Base-by-base conservation (phyloP, 2,113 vertebrate genomes). In the Grammomys surdaster region DNA sequence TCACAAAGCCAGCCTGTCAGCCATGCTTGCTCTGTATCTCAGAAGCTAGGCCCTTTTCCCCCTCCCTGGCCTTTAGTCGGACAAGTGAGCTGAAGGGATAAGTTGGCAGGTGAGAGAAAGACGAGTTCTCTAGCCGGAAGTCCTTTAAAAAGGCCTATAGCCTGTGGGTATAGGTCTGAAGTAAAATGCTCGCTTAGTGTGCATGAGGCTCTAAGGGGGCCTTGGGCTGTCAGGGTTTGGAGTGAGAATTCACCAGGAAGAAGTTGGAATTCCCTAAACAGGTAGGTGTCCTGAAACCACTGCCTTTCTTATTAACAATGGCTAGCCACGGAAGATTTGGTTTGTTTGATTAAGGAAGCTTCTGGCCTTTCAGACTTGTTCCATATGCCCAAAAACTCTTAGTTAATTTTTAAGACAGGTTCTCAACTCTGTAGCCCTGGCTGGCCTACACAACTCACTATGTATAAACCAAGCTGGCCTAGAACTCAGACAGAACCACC, bases 281-380 rank as follows among this genome's bases (percentile, higher is more conserved):
- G 56, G n/a, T 60, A 65, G 33, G 22, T 84, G 33, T 76, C 24
- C 70, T 76, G 43, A 92, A 76, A 76, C 56, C 46, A 46, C 43
- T 76, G 10, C 43, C 56, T 65, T 58, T 70, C 65, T 48, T 36
- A 51, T 48, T 36, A 51, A 36, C 3, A 31, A 43, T 70, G 46
- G 31, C 8, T 75, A 63, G 63, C 43, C 56, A 54, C 51, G 26
- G n/a, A 65, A 24, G 73, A n/a, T 82, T 81, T 17, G 26, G 48
- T 91, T 91, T 91, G 46, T 80, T 22, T 77, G 56, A 63, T 9
- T 43, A 81, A 70, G 63, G 17, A 51, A 70, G 26, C 33, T 67
- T 95, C 58, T 95, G 88, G 80, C 60, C 82, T 76, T 87, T 84
- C 40, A 86, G 51, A 60, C 51, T 90, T 95, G 43, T 13, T 84